Base-by-base conservation (phyloP, 2,797 vertebrate species). In the Huso huso region DNA sequence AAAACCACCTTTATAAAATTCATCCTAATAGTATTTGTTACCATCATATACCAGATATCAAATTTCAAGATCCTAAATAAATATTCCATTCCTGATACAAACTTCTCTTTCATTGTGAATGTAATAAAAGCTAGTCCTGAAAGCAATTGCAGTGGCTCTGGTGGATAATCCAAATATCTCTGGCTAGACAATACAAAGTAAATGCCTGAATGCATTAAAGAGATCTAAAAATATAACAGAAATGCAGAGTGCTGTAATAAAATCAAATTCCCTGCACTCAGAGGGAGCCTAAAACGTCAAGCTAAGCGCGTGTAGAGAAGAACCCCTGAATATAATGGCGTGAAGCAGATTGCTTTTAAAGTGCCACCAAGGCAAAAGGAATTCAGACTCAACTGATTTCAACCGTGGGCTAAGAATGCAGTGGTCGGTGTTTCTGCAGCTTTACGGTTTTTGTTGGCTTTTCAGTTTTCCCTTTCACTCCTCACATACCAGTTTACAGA, bases 191-290 rank as follows among this genome's bases (percentile, higher is more conserved):
- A 6, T 0, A 48, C 70, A 64, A 9, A 4, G 49, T 52, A n/a
- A 2, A 7, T 0, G 0, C 50, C 37, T 11, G 61, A 37, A 37
- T 66, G 1, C 49, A 66, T 49, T 63, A 69, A 77, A 74, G 66
- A 3, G 70, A 66, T 62, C 7, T 71, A 63, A 78, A 37, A 70
- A 74, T 67, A 58, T 18, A 65, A 51, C 71, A 65, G 71, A 73
- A 64, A 61, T 49, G 15, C 51, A 37, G 37, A 37, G 37, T 37
- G 37, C 37, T 37, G 37, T 37, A 37, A 37, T 5, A 37, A 37
- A 64, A 55, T 7, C 10, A 8, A 0, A 0, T 65, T 73, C 50
- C 15, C 10, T 10, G 70, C 13, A 13, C 6, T 64, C 12, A 68
- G 48, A 67, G 7, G 69, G 69, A 51, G 8, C 23, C 73, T 74